Conservation (phyloP, 37 sponge, comb jelly and placozoan species). For the Chondrosia reniformis region DNA sequence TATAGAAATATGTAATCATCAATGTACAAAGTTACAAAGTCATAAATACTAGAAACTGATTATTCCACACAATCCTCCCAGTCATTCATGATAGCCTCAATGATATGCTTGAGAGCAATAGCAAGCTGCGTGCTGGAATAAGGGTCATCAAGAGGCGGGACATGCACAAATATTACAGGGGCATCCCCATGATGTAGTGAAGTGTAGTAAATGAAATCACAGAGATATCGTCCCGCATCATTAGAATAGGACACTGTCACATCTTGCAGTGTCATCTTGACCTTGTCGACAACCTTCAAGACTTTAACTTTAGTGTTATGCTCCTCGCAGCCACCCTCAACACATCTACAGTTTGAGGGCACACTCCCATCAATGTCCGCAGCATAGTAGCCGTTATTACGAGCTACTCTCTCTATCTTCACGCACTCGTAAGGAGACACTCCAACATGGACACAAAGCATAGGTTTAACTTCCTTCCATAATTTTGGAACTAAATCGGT, state of each 20-base stretch:
- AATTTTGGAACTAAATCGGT: constrained; percentile 19
- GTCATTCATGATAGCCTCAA: constrained; percentile 23
- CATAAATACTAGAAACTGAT: too few species aligned
- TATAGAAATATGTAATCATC: too few species aligned
- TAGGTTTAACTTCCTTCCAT: constrained; percentile 42
- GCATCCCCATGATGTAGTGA: constrained; percentile 31
- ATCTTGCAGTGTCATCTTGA: not conserved
- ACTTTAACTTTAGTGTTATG: constrained; percentile 28
- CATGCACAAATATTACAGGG: constrained; percentile 68
- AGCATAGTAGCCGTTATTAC: constrained; percentile 32
- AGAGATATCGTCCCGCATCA: constrained; percentile 73
- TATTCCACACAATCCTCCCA: not conserved
- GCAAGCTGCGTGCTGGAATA: constrained; percentile 44
- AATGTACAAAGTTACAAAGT: too few species aligned
- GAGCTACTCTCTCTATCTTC: constrained; percentile 42
- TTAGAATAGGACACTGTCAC: constrained; percentile 29
- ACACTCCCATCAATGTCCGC: constrained; percentile 27
- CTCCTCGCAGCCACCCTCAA: constrained; percentile 25
- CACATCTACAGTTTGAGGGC: constrained; percentile 14
- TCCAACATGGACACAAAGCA: constrained; percentile 65
- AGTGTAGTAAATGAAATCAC: constrained; percentile 71
- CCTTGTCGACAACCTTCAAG: not conserved
- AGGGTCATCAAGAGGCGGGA: constrained; percentile 56
- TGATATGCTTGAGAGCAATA: constrained; percentile 32
- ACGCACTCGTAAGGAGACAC: constrained; percentile 40